Conservation (phyloP, 2,113 vertebrate species). For the Melanocharis versteri region DNA sequence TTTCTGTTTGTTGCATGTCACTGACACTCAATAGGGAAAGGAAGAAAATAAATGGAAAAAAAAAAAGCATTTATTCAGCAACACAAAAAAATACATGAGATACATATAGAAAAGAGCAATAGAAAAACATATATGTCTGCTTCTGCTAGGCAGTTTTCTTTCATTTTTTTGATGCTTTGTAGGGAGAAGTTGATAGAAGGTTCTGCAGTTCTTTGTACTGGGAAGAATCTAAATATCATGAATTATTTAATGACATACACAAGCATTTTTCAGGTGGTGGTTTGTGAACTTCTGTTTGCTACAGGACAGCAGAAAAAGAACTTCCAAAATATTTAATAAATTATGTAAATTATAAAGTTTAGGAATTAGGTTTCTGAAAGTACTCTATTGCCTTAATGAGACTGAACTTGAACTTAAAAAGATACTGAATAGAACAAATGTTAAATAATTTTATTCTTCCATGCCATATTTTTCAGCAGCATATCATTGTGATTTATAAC, state of each 20-base stretch:
- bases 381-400: background rate
- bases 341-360: background rate
- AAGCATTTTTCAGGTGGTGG: background rate
- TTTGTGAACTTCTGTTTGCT: background rate
- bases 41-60: background rate
- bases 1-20: background rate
- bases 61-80: background rate
- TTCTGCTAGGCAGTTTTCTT: background rate
- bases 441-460: background rate
- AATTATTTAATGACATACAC: background rate
- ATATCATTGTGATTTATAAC: background rate
- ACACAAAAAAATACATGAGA: background rate
- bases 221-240: background rate
- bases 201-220: background rate
- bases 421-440: background rate
- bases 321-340: background rate
- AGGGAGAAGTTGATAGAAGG: background rate
- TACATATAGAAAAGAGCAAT: background rate
- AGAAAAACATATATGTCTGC: background rate
- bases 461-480: background rate
- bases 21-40: background rate
- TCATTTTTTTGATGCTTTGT: rapidly evolving
- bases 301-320: background rate
- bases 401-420: background rate
- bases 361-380: background rate